Percentiles rank a stretch among this genome's conserved stretches.
These are phyloP conservation scores for Cygnus buccinator DNA, from an alignment of 2,113 vertebrate species.

Conservation along the genomic window DNA sequence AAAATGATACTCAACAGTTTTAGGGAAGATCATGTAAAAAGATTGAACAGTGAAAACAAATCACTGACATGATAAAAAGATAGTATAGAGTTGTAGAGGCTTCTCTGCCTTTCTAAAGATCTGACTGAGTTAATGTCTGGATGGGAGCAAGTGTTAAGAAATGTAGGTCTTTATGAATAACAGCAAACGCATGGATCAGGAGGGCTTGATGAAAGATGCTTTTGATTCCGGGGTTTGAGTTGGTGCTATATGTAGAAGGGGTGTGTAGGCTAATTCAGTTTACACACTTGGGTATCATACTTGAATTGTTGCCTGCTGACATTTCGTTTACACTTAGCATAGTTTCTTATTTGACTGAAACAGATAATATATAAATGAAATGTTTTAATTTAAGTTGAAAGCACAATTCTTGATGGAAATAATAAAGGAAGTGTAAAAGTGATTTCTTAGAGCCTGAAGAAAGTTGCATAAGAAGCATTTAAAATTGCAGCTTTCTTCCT, in stretches of 20 bases:
- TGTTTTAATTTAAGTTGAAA: background rate
- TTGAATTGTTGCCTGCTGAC: background rate
- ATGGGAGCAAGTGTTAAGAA: background rate
- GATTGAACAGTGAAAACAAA: background rate
- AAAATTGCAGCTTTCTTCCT: background rate
- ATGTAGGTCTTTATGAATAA: background rate
- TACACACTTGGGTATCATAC: background rate
- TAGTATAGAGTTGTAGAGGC: background rate
- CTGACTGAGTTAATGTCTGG: background rate
- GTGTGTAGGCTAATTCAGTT: background rate
- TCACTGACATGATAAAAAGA: background rate
- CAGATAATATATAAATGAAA: background rate
- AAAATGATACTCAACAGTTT: background rate
- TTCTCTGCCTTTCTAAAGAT: background rate
- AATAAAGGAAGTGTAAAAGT: background rate
- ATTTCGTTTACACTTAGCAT: background rate
- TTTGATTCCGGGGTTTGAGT: background rate
- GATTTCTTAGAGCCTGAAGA: background rate
- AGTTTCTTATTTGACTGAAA: background rate
- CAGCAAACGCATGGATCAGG: background rate
- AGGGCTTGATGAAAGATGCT: background rate
- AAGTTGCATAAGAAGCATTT: background rate
- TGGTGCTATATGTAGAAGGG: background rate
- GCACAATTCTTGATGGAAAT: background rate
- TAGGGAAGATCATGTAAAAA: background rate